Percentiles rank a stretch among this genome's conserved stretches.
Conservation (phyloP, 2,113 vertebrate species). For the Junco hyemalis region DNA sequence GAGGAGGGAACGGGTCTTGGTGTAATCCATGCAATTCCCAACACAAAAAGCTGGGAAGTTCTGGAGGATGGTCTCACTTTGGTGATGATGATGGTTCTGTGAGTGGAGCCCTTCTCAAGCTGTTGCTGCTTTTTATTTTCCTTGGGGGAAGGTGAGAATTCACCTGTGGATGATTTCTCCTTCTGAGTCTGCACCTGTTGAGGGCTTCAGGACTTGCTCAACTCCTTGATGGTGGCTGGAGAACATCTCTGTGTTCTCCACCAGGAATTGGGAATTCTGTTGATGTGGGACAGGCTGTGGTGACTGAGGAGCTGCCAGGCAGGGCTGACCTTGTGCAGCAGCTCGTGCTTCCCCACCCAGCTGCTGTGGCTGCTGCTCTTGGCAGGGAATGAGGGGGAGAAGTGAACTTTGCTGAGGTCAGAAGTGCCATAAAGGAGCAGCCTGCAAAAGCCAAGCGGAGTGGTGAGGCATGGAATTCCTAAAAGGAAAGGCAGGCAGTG, state of each 20-base stretch:
- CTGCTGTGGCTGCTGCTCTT: not conserved
- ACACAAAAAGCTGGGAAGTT: not conserved
- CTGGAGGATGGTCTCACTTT: not conserved
- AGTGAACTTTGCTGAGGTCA: not conserved
- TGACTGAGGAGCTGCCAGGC: not conserved
- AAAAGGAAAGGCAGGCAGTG: not conserved
- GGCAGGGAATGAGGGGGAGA: not conserved
- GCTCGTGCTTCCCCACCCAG: fast-evolving
- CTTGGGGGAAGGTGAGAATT: not conserved
- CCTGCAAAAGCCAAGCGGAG: fast-evolving
- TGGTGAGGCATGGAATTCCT: not conserved
- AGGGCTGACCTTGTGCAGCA: not conserved
- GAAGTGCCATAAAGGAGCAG: not conserved
- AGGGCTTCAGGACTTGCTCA: not conserved
- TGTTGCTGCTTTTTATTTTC: not conserved
- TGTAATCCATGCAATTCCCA: not conserved
- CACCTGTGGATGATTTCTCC: not conserved
- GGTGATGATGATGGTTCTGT: not conserved
- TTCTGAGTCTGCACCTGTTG: not conserved
- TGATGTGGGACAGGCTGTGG: not conserved
- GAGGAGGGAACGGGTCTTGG: not conserved
- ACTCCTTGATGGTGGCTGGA: fast-evolving
- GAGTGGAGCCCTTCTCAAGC: not conserved
- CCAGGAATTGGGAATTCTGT: fast-evolving
- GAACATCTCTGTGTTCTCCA: not conserved